phyloP scores from a whole-genome alignment of 2,888 invertebrate species.

The Caenorhabditis plicata region DNA sequence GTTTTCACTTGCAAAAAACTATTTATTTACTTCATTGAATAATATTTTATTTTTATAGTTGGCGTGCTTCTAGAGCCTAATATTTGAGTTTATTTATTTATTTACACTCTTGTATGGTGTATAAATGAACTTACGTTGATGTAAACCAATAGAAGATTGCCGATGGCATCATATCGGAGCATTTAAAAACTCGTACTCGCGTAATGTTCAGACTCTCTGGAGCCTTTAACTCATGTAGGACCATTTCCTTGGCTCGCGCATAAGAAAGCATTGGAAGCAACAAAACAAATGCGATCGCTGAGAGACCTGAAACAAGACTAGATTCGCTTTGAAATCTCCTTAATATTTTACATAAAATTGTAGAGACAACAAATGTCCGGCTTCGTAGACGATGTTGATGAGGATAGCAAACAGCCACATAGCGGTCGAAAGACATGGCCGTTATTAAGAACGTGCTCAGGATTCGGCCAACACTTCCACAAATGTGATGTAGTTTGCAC shows the following conservation, averaged over 20 bases:
- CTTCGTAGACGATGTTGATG: slow-evolving; percentile 51
- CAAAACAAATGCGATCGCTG: slow-evolving; percentile 53
- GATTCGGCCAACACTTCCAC: slow-evolving; percentile 60
- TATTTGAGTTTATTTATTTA: too few relatives aligned
- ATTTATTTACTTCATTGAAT: too few relatives aligned
- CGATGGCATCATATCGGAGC: slow-evolving; percentile 57
- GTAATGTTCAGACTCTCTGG: slow-evolving; percentile 50
- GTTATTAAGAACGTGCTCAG: slow-evolving; percentile 63
- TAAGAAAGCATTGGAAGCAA: slow-evolving; percentile 60
- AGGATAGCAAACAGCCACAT: slow-evolving; percentile 62
- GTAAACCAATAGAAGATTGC: slow-evolving; percentile 62
- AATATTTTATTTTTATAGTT: too few relatives aligned
- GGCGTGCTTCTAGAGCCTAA: too few relatives aligned
- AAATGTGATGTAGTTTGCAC: slow-evolving; percentile 60
- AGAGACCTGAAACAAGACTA: slow-evolving; percentile 40
- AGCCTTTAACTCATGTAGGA: slow-evolving; percentile 38
- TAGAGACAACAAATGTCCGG: slow-evolving; percentile 51
- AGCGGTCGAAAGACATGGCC: slow-evolving; percentile 63
- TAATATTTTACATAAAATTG: slow-evolving; percentile 39
- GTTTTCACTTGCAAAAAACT: too few relatives aligned
- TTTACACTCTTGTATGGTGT: too few relatives aligned
- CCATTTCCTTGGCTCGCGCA: slow-evolving; percentile 45
- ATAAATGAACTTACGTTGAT: slow-evolving; percentile 36
- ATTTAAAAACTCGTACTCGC: slow-evolving; percentile 58
- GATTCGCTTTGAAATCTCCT: neutral